A percentile compares a stretch with the other conserved stretches of the same genome.
phyloP scores from a whole-genome alignment of 53 echinoderm and acorn worm genomes.

The Stichopus horrens region DNA sequence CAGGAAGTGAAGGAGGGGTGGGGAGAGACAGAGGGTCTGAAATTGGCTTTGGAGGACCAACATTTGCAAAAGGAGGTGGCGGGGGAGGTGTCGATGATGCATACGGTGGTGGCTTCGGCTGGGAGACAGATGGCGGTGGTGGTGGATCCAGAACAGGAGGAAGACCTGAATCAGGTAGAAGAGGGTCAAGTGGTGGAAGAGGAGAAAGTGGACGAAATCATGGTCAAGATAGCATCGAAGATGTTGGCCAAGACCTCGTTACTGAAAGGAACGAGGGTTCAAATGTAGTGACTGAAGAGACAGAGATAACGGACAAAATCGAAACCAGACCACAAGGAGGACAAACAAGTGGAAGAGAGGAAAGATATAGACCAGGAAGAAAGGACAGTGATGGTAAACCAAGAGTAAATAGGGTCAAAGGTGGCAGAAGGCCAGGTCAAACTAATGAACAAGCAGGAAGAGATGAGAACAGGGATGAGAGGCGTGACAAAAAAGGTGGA shows the following conservation, averaged over 20 bases:
- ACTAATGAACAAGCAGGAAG: background rate
- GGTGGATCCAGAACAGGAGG: background rate
- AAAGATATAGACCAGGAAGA: too few relatives aligned
- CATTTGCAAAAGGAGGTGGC: background rate
- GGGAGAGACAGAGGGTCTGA: background rate
- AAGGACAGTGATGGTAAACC: background rate
- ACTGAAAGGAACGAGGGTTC: background rate
- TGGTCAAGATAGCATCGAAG: background rate
- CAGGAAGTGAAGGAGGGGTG: constrained; percentile 5
- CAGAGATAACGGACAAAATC: background rate
- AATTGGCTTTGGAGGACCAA: background rate
- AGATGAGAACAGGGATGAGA: background rate
- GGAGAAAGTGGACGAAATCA: background rate
- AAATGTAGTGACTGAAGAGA: background rate
- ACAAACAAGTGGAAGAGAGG: too few relatives aligned
- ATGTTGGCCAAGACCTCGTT: background rate
- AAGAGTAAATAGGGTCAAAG: too few relatives aligned
- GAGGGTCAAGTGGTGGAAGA: constrained; percentile 1
- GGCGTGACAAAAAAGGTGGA: background rate
- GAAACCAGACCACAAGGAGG: too few relatives aligned
- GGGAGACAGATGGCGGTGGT: background rate
- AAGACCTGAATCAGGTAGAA: background rate
- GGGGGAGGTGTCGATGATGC: background rate
- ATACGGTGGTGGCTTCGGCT: background rate
- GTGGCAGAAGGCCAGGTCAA: too few relatives aligned